phyloP scores from a whole-genome alignment of 1,140 invertebrate genomes.

The Drosophila murphyi region DNA sequence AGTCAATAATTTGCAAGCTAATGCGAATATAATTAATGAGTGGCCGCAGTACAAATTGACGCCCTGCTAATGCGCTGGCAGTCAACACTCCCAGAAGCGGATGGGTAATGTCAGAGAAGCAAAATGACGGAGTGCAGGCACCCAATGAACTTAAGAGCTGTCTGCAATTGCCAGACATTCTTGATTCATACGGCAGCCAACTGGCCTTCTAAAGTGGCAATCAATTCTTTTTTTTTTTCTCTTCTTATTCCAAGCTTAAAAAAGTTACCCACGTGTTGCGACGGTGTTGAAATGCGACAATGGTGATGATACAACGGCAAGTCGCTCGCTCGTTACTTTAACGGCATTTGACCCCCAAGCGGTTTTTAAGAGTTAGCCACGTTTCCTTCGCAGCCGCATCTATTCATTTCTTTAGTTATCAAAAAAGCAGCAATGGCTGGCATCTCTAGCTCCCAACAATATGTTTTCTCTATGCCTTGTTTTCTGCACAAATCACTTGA shows the following conservation, averaged over 20 bases:
- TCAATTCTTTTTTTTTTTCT: slow-evolving; percentile 49
- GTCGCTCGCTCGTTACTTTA: slow-evolving; percentile 63
- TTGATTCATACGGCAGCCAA: slow-evolving; percentile 68
- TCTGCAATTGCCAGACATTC: slow-evolving; percentile 60
- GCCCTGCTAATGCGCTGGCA: slow-evolving; percentile 50
- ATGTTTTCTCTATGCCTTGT: slow-evolving; percentile 81
- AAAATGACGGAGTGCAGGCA: slow-evolving; percentile 38
- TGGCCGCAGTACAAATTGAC: slow-evolving; percentile 50
- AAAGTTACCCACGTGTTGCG: slow-evolving; percentile 38
- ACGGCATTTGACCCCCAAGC: slow-evolving; percentile 77
- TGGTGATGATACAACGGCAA: slow-evolving; percentile 33
- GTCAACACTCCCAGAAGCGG: slow-evolving; percentile 53
- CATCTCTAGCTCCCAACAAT: slow-evolving; percentile 49
- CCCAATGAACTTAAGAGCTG: slow-evolving; percentile 51
- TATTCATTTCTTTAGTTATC: slow-evolving; percentile 76
- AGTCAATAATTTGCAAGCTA: slow-evolving; percentile 41
- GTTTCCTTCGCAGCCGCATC: slow-evolving; percentile 58
- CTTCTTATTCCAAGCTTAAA: not conserved
- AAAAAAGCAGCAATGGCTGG: slow-evolving; percentile 54
- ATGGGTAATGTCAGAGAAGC: slow-evolving; percentile 63
- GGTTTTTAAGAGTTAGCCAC: slow-evolving; percentile 62
- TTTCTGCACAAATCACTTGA: slow-evolving; percentile 80
- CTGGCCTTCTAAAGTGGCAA: slow-evolving; percentile 78
- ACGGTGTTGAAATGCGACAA: slow-evolving; percentile 67
- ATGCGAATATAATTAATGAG: slow-evolving; percentile 73